Percentiles rank a stretch among this genome's conserved stretches.
Evolutionary conservation across 2,888 invertebrate genomes (phyloP).

Genomic region (Apantesis nais): DNA sequence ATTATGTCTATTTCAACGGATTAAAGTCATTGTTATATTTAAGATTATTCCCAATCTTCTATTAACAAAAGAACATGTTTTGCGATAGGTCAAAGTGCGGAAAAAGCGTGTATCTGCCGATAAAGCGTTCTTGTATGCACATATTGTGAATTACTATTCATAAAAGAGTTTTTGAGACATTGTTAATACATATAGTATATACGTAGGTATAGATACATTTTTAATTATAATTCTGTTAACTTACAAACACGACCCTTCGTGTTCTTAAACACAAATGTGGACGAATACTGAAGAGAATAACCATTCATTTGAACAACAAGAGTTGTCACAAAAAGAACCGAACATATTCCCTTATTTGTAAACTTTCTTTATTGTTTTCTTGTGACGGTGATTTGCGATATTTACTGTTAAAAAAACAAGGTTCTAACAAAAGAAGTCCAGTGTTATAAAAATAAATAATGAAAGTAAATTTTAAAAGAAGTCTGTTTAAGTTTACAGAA

Average conservation of each 20-base stretch:
- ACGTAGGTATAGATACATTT: too few species aligned
- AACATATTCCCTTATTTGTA: slow-evolving; percentile 38
- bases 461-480: slow-evolving; percentile 47
- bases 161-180: too few species aligned
- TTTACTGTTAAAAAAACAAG: slow-evolving; percentile 58
- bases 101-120: neutral
- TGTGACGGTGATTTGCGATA: slow-evolving; percentile 47
- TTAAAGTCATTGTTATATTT: too few species aligned
- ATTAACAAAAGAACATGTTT: neutral
- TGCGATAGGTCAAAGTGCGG: neutral
- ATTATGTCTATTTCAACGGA: too few species aligned
- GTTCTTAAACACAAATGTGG: too few species aligned
- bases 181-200: too few species aligned
- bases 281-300: neutral
- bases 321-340: neutral
- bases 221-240: neutral
- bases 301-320: neutral
- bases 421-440: slow-evolving; percentile 67
- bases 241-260: neutral
- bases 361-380: slow-evolving; percentile 46
- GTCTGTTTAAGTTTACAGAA: slow-evolving; percentile 73
- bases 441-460: slow-evolving; percentile 55
- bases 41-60: too few species aligned
- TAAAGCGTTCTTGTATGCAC: neutral
- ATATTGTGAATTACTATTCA: too few species aligned